Evolutionary conservation across 2,797 vertebrate genomes (phyloP).

Genomic region (Sitta carolinensis): DNA sequence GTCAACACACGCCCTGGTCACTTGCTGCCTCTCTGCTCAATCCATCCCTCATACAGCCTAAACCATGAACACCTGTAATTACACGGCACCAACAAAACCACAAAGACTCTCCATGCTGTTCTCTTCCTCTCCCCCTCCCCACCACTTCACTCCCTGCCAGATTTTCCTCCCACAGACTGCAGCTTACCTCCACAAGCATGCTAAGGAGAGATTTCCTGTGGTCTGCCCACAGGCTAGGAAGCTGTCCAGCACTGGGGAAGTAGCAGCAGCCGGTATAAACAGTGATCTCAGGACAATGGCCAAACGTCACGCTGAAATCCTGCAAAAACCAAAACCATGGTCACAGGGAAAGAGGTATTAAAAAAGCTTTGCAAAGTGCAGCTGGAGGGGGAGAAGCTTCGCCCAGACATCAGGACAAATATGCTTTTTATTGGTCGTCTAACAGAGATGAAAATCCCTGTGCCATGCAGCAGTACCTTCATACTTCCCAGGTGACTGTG

Average conservation of each 20-base stretch:
- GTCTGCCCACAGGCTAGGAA: conserved; percentile 88
- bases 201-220: conserved; percentile 94
- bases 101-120: background rate
- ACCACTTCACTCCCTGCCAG: background rate
- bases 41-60: background rate
- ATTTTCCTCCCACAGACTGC: background rate
- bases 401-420: background rate
- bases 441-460: background rate
- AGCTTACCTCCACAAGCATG: conserved; percentile 95
- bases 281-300: conserved; percentile 96
- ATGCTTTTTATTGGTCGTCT: background rate
- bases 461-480: conserved; percentile 81
- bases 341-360: background rate
- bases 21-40: background rate
- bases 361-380: background rate
- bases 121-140: background rate
- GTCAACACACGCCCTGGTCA: background rate
- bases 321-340: conserved; percentile 63
- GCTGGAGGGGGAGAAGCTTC: background rate
- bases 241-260: conserved; percentile 86
- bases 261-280: conserved; percentile 95
- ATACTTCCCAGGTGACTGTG: conserved; percentile 95
- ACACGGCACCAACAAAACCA: background rate
- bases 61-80: background rate
- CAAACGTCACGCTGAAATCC: conserved; percentile 94